Base-by-base conservation (phyloP, 2,113 vertebrate genomes). In the Xiphophorus hellerii region DNA sequence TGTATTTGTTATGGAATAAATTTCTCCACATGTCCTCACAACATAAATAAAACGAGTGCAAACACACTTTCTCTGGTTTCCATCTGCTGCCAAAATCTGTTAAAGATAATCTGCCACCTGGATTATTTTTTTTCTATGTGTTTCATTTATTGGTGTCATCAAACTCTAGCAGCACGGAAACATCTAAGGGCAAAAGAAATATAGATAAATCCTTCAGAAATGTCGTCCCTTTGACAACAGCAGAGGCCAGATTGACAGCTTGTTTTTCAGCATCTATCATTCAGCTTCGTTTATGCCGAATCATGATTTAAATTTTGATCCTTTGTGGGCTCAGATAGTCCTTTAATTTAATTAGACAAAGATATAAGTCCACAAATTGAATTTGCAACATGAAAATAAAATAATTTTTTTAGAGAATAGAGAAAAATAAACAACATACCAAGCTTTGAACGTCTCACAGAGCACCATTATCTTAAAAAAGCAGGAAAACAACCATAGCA, bases 211-310 rank as follows among this genome's bases (percentile, higher is more conserved):
- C 42, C 64, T 35, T 73, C 29, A n/a, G 35, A 66, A 31, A 27
- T 7, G 17, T 20, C 20, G 70, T 20, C 74, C 33, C 30, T 72
- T 30, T 42, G 54, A 73, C 70, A 74, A 48, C 44, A 77, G 42
- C 44, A 63, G 54, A 77, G 69, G 62, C 33, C 51, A 79, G 62
- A 76, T 60, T 71, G 76, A 77, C 74, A 77, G 73, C 63, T 73
- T 64, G 73, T 66, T 84, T 65, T 69, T 88, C 65, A 72, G 73
- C 74, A 73, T 75, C 54, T 31, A 80, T 76, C 62, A 76, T 51
- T 77, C 66, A 60, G 39, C 62, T 82, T 70, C 28, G 35, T 68
- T 66, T 28, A 29, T 64, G 62, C 73, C 35, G 74, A 78, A 68
- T 69, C 22, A 20, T 72, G 17, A 64, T 73, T 14, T 25, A 39